Conservation (phyloP, 1,140 invertebrate genomes). For the Pachypsylla venusta region DNA sequence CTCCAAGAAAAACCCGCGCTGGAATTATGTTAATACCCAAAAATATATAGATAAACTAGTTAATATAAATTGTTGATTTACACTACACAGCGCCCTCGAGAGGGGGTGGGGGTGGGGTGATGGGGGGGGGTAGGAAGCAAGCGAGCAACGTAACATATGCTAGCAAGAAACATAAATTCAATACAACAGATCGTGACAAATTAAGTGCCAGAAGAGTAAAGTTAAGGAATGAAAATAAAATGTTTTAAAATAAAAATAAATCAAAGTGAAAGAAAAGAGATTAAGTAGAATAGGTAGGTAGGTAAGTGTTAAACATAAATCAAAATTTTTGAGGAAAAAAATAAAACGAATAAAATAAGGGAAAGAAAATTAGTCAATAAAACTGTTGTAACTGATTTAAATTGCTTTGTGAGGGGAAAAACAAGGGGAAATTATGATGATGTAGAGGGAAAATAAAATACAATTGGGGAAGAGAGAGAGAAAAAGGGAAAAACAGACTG, state of each 20-base stretch:
- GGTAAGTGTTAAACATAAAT: background rate
- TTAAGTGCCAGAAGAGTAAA: background rate
- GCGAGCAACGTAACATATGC: no score
- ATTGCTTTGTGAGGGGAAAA: constrained; percentile 3
- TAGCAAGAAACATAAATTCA: background rate
- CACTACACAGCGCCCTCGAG: no score
- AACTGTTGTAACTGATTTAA: constrained; percentile 7
- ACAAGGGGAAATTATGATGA: background rate
- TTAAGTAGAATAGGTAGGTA: background rate
- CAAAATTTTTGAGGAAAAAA: background rate
- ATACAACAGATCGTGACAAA: background rate
- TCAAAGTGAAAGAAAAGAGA: background rate
- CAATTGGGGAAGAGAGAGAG: background rate
- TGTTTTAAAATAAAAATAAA: background rate
- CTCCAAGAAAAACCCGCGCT: no score
- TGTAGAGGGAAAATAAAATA: background rate
- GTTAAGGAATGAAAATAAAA: background rate
- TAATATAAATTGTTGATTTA: no score
- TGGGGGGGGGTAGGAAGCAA: no score
- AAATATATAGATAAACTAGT: no score
- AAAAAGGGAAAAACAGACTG: background rate
- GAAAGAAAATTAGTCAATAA: constrained; percentile 9
- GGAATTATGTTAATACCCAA: no score
- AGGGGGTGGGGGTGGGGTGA: no score
- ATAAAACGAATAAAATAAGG: background rate